Conservation (phyloP, 2,797 vertebrate species). For the Centropyge bicolor region DNA sequence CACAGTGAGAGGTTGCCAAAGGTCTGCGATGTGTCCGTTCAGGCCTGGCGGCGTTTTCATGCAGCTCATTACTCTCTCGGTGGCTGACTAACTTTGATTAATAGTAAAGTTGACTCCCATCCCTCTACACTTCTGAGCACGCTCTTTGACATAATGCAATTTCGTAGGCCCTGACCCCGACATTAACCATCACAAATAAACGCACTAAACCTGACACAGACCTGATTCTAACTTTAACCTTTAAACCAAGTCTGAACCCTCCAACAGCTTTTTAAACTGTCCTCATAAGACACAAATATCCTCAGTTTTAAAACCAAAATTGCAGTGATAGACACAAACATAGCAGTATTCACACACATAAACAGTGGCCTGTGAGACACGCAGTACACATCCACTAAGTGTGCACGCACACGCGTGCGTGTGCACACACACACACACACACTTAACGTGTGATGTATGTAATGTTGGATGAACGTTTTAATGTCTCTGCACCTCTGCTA, state of each 20-base stretch:
- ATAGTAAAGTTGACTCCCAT: too few species aligned
- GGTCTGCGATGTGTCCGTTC: slow-evolving; percentile 3
- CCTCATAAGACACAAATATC: neutral
- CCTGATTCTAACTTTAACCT: neutral
- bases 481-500: too few species aligned
- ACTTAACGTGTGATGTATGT: too few species aligned
- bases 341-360: neutral
- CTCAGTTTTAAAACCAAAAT: too few species aligned
- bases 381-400: too few species aligned
- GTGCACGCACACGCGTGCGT: neutral
- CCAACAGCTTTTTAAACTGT: too few species aligned
- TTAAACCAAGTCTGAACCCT: neutral
- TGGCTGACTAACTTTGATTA: too few species aligned
- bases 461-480: too few species aligned
- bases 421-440: neutral
- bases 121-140: neutral
- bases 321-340: too few species aligned
- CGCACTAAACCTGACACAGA: neutral
- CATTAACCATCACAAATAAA: neutral
- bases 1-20: neutral
- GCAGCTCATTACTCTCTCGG: slow-evolving; percentile 38
- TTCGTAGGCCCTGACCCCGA: neutral
- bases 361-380: neutral
- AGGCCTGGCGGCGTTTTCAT: slow-evolving; percentile 43
- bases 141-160: neutral